Evolutionary conservation across 2,797 vertebrate genomes (phyloP).

Genomic region (Siniperca scherzeri): DNA sequence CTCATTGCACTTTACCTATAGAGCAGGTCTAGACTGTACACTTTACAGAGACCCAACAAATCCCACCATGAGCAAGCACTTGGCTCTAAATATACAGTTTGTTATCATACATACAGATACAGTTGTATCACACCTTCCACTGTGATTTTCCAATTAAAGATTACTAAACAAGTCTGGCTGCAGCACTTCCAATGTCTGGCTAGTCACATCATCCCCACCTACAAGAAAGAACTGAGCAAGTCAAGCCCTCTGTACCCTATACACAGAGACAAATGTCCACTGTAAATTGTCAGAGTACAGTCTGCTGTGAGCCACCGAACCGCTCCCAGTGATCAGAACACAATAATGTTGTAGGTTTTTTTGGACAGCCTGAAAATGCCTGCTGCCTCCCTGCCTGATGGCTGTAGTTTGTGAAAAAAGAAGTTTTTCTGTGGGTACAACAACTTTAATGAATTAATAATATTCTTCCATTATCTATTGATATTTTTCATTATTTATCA

Average conservation of each 20-base stretch:
- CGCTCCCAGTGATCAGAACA: neutral
- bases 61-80: too few species aligned
- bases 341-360: too few species aligned
- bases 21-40: too few species aligned
- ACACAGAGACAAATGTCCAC: constrained; percentile 1
- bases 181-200: neutral
- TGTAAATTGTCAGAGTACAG: neutral
- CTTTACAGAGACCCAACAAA: too few species aligned
- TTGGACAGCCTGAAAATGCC: neutral
- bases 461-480: too few species aligned
- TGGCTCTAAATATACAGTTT: constrained; percentile 12
- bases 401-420: too few species aligned
- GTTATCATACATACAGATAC: constrained; percentile 2
- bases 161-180: constrained; percentile 26
- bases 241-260: neutral
- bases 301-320: neutral
- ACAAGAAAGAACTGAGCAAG: constrained; percentile 13
- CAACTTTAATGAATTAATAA: too few species aligned
- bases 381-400: too few species aligned
- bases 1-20: too few species aligned
- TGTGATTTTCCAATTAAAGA: constrained; percentile 22
- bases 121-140: constrained; percentile 36
- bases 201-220: constrained; percentile 21
- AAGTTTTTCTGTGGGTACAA: too few species aligned
- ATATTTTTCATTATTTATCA: too few species aligned